Evolutionary conservation across 2,888 invertebrate genomes (phyloP), one percentile per base, ranked within the genome.

Genomic region (Nemapogon koenigi): DNA sequence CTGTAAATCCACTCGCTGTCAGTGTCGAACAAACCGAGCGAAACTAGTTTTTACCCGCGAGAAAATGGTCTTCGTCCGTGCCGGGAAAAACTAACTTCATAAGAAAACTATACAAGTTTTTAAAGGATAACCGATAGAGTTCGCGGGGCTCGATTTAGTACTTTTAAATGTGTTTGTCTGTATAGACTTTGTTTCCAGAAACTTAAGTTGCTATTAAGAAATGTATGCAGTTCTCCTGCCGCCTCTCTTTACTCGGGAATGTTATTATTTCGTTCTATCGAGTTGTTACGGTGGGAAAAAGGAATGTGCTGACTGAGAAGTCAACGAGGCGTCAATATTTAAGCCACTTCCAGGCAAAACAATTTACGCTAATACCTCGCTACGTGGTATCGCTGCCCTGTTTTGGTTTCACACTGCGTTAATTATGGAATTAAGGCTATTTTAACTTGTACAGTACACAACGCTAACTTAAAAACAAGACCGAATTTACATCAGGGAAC

Each of bases 401-500:
- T 49, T 51, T 43, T 47, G 52, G 57, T 53, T 60, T 58, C 50
- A 52, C 51, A 59, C 46, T 54, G 53, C 49, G 56, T 57, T 62
- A 60, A 66, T 66, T 59, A 62, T 50, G 47, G 54, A 58, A 59
- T 60, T 62, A 66, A 67, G 60, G 59, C 55, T 30, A 59, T 53
- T 52, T 50, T 50, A 49, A 50, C 41, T 33, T 48, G 40, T 42
- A 37, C 49, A 53, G 54, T 63, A 62, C 59, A 62, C 57, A 55
- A 56, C 53, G 52, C 48, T 46, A 53, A 48, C 46, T 48, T 53
- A 54, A 53, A 50, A 52, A 50, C 48, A 52, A 51, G 48, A 57
- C 56, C 52, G 45, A 49, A 68, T 67, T 67, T 62, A 55, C 66
- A 71, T 67, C 65, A 59, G 53, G 50, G 57, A 54, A 58, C 68